Base-by-base conservation (phyloP, 2,797 vertebrate genomes). In the Pseudopleuronectes americanus region DNA sequence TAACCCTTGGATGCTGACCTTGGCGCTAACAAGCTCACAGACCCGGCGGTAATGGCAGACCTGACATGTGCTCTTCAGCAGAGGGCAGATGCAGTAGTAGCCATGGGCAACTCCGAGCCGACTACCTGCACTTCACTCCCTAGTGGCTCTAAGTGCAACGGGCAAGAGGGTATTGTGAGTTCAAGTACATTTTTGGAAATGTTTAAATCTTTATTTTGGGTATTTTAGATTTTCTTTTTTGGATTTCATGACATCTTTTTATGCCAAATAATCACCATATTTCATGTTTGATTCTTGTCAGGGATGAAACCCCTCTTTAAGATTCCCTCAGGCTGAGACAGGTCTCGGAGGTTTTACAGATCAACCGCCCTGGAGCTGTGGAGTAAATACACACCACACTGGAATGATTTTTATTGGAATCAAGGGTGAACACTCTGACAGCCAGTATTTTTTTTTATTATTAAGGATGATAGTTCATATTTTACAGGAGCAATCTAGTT, bases 1-100 rank as follows among this genome's bases (percentile, higher is more conserved):
- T 88, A 80, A 84, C 81, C 77, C 61, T 57, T 47, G 17, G 57
- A 58, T 21, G 38, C 75, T 77, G 77, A 83, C 79, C 84, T 49
- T 4, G 4, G 28, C 36, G 48, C 80, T 87, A 88, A 87, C 78
- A 71, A 84, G 81, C 86, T 74, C 48, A 54, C 56, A 52, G 51
- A 53, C 17, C 17, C 16, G 8, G 26, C n/a, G 2, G 55, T 74
- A 65, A 64, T 63, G 74, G 68, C 76, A 48, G 74, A 64, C 68
- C 65, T 62, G 76, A 70, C 24, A 82, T 45, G 43, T 45, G 14
- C 43, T 45, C 43, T 45, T 45, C 73, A 74, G 78, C 63, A 74
- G 72, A 80, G 80, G 74, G 67, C 74, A 73, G 57, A 72, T 53
- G 36, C 59, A 28, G 38, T 2, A 8, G 55, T 16, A 14, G 67